Evolutionary conservation across 2,888 invertebrate species (phyloP).

Genomic region (Aphrophora alni): DNA sequence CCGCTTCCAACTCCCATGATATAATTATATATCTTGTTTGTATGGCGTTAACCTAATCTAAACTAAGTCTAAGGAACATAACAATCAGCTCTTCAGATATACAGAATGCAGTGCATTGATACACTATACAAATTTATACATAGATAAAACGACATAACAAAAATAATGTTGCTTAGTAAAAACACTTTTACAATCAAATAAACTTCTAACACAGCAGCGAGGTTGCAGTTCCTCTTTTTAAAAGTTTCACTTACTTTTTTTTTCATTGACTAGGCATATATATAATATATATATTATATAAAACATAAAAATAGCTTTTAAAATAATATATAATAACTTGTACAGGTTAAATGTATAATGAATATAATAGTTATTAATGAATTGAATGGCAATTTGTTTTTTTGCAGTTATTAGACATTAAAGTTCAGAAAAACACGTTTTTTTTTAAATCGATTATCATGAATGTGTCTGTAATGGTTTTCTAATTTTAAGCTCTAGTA

Average conservation of each 20-base stretch:
- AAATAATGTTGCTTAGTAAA: background rate
- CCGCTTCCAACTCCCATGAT: too few relatives aligned
- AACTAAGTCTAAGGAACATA: constrained; percentile 34
- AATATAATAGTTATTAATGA: background rate
- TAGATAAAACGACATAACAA: background rate
- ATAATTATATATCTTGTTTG: background rate
- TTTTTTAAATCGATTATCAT: too few relatives aligned
- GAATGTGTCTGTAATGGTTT: too few relatives aligned
- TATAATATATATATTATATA: background rate
- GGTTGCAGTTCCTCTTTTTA: background rate
- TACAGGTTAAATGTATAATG: background rate
- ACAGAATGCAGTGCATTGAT: background rate
- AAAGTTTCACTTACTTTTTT: background rate
- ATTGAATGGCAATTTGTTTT: too few relatives aligned
- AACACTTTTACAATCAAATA: background rate
- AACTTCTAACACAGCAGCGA: background rate
- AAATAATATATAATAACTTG: background rate
- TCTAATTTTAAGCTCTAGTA: too few relatives aligned
- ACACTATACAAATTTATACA: background rate
- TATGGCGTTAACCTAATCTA: constrained; percentile 19
- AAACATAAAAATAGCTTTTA: background rate
- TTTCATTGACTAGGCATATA: background rate
- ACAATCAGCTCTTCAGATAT: background rate
- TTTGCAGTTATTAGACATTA: too few relatives aligned
- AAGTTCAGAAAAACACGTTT: too few relatives aligned